Evolutionary conservation across 2,113 vertebrate genomes (phyloP), one percentile per base, ranked within the genome.

Genomic region (Chelonoidis abingdonii): DNA sequence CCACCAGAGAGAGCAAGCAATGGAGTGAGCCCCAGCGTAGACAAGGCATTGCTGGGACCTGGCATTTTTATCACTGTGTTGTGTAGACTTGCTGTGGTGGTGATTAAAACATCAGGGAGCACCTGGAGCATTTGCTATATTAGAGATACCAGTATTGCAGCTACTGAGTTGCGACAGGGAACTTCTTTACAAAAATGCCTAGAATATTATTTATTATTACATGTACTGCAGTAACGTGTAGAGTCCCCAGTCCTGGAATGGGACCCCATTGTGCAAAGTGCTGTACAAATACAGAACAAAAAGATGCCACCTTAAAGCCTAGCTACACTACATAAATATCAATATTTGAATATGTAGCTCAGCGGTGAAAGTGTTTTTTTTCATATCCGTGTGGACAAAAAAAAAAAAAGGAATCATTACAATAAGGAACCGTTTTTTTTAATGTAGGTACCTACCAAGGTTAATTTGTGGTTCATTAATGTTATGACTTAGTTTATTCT

Each of bases 41-140:
- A 17, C 56, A 65, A 65, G 62, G 16, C 31, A 35, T 17, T 35
- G 31, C 54, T 35, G 49, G 8, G 0, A 0, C 57, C 25, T 47
- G 49, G 69, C 59, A 54, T 44, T 50, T 82, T 10, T 7, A 38
- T 19, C 14, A 0, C 1, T 22, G 65, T 22, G 0, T 54, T 95
- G 90, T 87, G 38, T 53, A 22, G 1, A 82, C 35, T 91, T 44
- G 35, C 0, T 59, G 27, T 27, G 5, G 8, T 83, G 25, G 38
- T 57, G 49, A 9, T 53, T 14, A n/a, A 80, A 80, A 21, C 10
- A 22, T n/a, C 17, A n/a, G 29, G 49, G 31, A 11, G 31, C 11
- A n/a, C 29, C 9, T 52, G 50, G 44, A 79, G 29, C 25, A 8
- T 25, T 29, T 44, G 41, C 76, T 27, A 8, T 49, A 12, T 78